A percentile compares a stretch with the other conserved stretches of the same genome.
Conservation (phyloP, 2,888 invertebrate species). For the Schrankia costaestrigalis region DNA sequence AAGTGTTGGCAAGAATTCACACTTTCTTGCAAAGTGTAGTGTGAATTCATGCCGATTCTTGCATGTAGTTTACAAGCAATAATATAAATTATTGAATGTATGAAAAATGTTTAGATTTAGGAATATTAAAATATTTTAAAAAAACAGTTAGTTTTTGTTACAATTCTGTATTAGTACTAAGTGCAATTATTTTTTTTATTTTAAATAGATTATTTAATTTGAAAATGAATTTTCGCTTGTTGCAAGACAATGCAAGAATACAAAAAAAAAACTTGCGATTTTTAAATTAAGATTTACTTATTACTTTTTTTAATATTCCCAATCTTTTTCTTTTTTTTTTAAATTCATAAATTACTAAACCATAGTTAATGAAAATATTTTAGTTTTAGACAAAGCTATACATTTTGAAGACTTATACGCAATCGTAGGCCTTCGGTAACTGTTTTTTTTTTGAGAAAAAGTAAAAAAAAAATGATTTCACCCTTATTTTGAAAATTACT, state of each 20-base stretch:
- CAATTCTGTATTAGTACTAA: no score
- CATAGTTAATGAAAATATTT: constrained; percentile 7
- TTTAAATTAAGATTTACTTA: not conserved
- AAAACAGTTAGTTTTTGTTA: no score
- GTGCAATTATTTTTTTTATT: no score
- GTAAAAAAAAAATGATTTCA: not conserved
- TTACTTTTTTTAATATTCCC: not conserved
- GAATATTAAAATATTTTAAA: no score
- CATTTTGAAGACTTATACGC: constrained; percentile 1
- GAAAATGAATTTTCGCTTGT: not conserved
- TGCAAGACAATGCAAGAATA: not conserved
- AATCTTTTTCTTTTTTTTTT: not conserved
- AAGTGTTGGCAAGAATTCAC: constrained; percentile 8
- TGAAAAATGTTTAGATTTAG: no score
- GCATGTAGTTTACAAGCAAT: no score
- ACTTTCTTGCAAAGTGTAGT: not conserved
- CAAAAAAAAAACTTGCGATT: not conserved
- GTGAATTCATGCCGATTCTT: no score
- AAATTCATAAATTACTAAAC: constrained; percentile 4
- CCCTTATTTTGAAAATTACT: no score
- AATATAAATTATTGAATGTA: no score
- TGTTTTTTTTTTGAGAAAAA: not conserved
- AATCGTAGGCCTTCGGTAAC: constrained; percentile 7
- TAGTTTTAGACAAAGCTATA: constrained; percentile 8
- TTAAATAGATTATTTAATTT: no score